Percentiles rank a stretch among this genome's conserved stretches.
phyloP scores from a whole-genome alignment of 2,797 vertebrate genomes.

The Ctenochaetus hawaiiensis region DNA sequence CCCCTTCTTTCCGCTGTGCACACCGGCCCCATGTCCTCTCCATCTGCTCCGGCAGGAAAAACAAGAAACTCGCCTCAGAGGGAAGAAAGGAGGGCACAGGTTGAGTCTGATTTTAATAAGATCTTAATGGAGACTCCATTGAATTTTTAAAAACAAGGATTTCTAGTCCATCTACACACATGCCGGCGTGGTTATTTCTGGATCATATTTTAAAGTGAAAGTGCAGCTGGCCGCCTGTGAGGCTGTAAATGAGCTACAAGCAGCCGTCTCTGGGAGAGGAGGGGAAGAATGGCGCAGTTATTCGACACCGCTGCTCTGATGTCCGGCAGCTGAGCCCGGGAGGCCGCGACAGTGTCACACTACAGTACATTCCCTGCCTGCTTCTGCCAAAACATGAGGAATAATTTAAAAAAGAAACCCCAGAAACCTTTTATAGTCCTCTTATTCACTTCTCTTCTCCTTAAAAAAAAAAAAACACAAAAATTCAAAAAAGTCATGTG shows the following conservation, averaged over 20 bases:
- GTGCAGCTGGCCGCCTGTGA: conserved; percentile 19
- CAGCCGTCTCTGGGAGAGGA: conserved; percentile 24
- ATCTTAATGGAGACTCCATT: conserved; percentile 15
- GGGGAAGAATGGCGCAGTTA: conserved; percentile 49
- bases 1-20: conserved; percentile 65
- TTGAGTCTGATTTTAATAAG: conserved; percentile 16
- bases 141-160: neutral
- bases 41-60: conserved; percentile 79
- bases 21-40: conserved; percentile 75
- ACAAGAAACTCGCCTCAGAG: conserved; percentile 55
- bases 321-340: conserved; percentile 74
- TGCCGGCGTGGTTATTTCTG: conserved; percentile 20
- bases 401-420: conserved; percentile 35
- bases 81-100: conserved; percentile 33
- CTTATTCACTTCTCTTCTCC: neutral
- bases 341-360: conserved; percentile 60
- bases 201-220: conserved; percentile 41
- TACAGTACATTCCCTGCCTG: conserved; percentile 45
- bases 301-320: conserved; percentile 76
- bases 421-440: neutral
- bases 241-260: conserved; percentile 56
- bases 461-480: neutral
- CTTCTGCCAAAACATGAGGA: conserved; percentile 36
- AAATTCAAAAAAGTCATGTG: neutral
- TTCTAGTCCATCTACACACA: neutral